These are phyloP conservation scores for Melopsittacus undulatus DNA, from an alignment of 2,797 vertebrate genomes.

Conservation along the genomic window DNA sequence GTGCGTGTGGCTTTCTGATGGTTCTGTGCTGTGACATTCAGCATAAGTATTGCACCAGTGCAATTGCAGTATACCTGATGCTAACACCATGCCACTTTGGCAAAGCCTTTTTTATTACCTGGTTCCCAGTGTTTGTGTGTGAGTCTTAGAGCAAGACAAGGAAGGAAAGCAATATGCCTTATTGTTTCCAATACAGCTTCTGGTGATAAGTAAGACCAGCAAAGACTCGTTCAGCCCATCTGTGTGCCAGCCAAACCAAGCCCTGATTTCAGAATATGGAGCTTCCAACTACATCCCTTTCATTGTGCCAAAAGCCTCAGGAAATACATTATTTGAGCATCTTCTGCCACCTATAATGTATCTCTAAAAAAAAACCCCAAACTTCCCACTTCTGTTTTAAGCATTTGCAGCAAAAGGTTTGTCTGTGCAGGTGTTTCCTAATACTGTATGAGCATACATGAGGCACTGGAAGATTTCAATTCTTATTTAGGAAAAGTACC, in stretches of 20 bases:
- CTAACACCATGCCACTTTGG: not conserved
- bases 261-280: not conserved
- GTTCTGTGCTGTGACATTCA: not conserved
- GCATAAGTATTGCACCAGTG: rapidly evolving
- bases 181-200: not conserved
- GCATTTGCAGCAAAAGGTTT: not conserved
- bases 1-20: not conserved
- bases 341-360: not conserved
- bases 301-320: not conserved
- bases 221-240: not conserved
- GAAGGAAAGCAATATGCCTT: not conserved
- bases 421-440: not conserved
- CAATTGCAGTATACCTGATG: not conserved
- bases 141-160: not conserved
- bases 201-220: not conserved
- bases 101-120: not conserved
- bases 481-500: not conserved
- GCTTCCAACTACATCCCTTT: not conserved
- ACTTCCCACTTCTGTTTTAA: not conserved
- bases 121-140: not conserved
- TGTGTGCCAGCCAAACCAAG: not conserved
- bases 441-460: not conserved
- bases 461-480: not conserved
- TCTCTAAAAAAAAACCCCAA: not conserved
- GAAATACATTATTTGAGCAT: not conserved